Evolutionary conservation across 2,113 vertebrate genomes (phyloP).

Genomic region (Lophochroa leadbeateri): DNA sequence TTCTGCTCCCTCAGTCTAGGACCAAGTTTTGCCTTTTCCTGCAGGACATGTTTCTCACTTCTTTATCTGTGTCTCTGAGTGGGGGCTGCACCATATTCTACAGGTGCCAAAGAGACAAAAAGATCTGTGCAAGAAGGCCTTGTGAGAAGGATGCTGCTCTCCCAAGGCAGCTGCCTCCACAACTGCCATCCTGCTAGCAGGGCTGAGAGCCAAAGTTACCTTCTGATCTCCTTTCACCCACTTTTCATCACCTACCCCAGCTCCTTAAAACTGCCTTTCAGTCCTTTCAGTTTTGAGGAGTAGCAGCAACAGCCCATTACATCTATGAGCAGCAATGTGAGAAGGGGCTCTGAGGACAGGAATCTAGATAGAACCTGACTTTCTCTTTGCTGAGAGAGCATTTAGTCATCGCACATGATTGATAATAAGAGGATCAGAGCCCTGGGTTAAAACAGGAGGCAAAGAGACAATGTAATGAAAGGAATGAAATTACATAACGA

Average conservation of each 20-base stretch:
- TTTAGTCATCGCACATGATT: background rate
- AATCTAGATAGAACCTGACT: background rate
- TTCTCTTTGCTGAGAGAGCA: background rate
- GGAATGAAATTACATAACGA: too few relatives aligned
- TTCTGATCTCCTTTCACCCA: background rate
- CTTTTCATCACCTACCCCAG: background rate
- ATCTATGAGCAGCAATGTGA: background rate
- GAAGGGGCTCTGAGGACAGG: background rate
- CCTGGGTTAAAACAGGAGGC: too few relatives aligned
- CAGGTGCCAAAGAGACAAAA: background rate
- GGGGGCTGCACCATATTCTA: background rate
- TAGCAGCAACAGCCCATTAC: background rate
- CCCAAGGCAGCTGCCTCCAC: background rate
- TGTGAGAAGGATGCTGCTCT: accelerated
- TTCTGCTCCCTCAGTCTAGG: background rate
- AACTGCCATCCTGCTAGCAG: background rate
- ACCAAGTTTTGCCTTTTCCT: background rate
- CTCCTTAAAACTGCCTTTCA: background rate
- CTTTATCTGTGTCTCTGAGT: background rate
- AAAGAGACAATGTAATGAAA: too few relatives aligned
- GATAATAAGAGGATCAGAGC: too few relatives aligned
- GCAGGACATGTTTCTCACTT: background rate
- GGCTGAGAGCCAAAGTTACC: background rate
- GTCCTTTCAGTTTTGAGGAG: background rate
- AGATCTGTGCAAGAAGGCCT: background rate